Evolutionary conservation across 2,113 vertebrate species (phyloP).

Genomic region (Bothrops jararaca): DNA sequence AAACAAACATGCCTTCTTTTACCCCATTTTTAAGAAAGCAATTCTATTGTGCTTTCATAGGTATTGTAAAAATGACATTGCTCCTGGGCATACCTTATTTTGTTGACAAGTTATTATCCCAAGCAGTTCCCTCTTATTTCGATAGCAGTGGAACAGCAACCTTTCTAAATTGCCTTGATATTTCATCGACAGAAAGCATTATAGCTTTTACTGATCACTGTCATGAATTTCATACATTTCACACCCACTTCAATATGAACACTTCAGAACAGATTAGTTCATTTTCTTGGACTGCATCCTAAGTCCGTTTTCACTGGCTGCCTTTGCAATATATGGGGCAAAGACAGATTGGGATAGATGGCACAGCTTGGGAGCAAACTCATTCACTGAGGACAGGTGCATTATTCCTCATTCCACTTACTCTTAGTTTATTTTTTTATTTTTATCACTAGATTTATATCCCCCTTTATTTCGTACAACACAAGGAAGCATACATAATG

Average conservation of each 20-base stretch:
- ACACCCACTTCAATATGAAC: not conserved
- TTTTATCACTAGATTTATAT: not conserved
- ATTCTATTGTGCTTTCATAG: slow-evolving; percentile 17
- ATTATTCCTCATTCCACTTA: not conserved
- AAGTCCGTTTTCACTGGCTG: not conserved
- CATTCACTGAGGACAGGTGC: not conserved
- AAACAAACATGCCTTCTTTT: slow-evolving; percentile 4
- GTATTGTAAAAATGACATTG: slow-evolving; percentile 11
- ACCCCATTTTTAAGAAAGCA: slow-evolving; percentile 21
- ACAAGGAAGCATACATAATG: not conserved
- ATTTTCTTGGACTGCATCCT: not conserved
- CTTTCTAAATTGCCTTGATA: slow-evolving; percentile 34
- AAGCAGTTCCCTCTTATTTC: slow-evolving; percentile 19
- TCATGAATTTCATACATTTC: not conserved
- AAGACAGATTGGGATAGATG: not conserved
- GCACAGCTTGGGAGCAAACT: not conserved
- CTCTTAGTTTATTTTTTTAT: not conserved
- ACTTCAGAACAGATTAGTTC: slow-evolving; percentile 28
- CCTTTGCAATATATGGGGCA: not conserved
- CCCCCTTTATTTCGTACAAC: not conserved
- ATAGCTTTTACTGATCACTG: slow-evolving; percentile 22
- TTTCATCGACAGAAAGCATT: slow-evolving; percentile 30
- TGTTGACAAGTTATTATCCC: slow-evolving; percentile 21
- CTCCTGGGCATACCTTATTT: slow-evolving; percentile 6
- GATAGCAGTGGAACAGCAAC: slow-evolving; percentile 18